phyloP scores from a whole-genome alignment of 2,113 vertebrate species.

The Rattus norvegicus region GRCr8 NC_086031.1:89312001-89312500 shows the following conservation, averaged over 20 bases:
- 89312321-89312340: neutral
- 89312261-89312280: conserved; percentile 54
- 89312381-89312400: neutral
- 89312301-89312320: neutral
- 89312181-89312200: neutral
- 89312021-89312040: neutral
- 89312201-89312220: conserved; percentile 37
- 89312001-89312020: neutral
- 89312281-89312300: conserved; percentile 10
- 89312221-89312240: neutral
- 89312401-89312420: neutral
- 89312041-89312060: neutral
- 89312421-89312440: neutral
- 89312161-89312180: neutral
- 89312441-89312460: neutral
- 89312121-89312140: neutral
- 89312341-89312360: neutral
- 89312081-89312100: neutral
- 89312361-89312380: conserved; percentile 9
- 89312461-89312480: conserved; percentile 40
- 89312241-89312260: conserved; percentile 73
- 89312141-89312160: neutral
- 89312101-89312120: neutral
- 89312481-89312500: neutral
- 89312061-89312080: fast-evolving